Base-by-base conservation (phyloP, 2,888 invertebrate species). In the Leptinotarsa rubiginosa region DNA sequence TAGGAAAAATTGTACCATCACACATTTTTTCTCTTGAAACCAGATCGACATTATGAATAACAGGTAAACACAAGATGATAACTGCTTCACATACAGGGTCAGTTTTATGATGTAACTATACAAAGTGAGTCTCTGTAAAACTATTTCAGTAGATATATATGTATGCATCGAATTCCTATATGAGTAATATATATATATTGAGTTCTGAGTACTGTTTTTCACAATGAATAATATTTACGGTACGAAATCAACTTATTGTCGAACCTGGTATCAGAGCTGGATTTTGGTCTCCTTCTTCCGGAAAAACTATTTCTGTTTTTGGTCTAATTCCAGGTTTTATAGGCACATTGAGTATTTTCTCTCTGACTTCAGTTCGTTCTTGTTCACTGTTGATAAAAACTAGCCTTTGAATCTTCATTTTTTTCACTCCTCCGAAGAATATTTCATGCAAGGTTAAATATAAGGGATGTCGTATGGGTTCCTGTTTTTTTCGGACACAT, bases 251-350 rank as follows among this genome's bases (percentile, higher is more conserved):
- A 41, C 41, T 41, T 12, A 50, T n/a, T 49, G 20, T 59, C 41
- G 41, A 83, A 90, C 91, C 90, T 76, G 94, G 92, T 79, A 93
- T 92, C 81, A 91, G 91, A 3, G 92, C 92, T 0, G 94, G 93
- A 41, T 92, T 92, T 81, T 94, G 93, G 86, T 96, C 95, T 0
- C 96, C 96, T 87, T 94, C 94, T 83, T 94, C 93, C 52, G 92
- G 92, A 84, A 95, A 96, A 76, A 90, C 88, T 66, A 94, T 92
- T 84, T 92, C 92, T 0, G 95, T 94, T 15, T 93, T 93, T 0
- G 92, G 89, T 70, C 92, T 91, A 69, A 94, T 91, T 0, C 96
- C 96, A 0, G 94, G 93, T 77, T 92, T 92, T 69, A 96, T 92
- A 0, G 92, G 92, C 72, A 96, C 91, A 12, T 92, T 92, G 2